Evolutionary conservation across 35 echinoderm and acorn worm species (phyloP).

Genomic region (Eucidaris tribuloides): DNA sequence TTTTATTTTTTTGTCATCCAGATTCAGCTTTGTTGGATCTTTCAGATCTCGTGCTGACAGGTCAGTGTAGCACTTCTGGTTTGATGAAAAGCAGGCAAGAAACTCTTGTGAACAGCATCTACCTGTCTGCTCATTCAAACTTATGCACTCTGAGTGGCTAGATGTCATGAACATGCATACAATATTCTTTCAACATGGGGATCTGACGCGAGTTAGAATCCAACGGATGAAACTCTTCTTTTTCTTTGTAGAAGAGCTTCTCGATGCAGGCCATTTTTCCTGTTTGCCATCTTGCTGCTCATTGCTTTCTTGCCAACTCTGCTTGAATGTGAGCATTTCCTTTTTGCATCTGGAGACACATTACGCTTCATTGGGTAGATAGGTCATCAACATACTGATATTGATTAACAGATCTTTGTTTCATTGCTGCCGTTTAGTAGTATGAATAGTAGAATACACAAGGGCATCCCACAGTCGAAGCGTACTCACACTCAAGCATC

Average conservation of each 20-base stretch:
- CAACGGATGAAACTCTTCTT: background rate
- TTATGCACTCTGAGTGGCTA: conserved; percentile 18
- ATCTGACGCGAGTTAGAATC: conserved; percentile 11
- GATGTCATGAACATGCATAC: background rate
- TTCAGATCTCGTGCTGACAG: background rate
- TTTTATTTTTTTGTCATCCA: background rate
- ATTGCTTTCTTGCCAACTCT: background rate
- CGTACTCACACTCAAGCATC: background rate
- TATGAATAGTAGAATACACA: conserved; percentile 49
- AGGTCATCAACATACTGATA: no score
- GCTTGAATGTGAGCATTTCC: background rate
- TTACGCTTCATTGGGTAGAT: background rate
- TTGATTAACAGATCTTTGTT: background rate
- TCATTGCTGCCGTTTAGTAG: background rate
- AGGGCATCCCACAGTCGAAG: conserved; percentile 12
- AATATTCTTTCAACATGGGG: conserved; percentile 35
- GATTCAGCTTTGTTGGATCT: background rate
- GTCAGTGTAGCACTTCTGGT: conserved; percentile 15
- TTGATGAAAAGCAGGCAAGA: conserved; percentile 16
- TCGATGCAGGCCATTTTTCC: background rate
- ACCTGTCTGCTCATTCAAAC: conserved; percentile 4
- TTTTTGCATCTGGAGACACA: background rate
- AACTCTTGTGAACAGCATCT: conserved; percentile 3
- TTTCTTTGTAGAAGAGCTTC: background rate
- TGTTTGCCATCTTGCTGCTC: background rate